A percentile compares a stretch with the other conserved stretches of the same genome.
Conservation (phyloP, 2,888 invertebrate species). For the Protodeltote pygarga region DNA sequence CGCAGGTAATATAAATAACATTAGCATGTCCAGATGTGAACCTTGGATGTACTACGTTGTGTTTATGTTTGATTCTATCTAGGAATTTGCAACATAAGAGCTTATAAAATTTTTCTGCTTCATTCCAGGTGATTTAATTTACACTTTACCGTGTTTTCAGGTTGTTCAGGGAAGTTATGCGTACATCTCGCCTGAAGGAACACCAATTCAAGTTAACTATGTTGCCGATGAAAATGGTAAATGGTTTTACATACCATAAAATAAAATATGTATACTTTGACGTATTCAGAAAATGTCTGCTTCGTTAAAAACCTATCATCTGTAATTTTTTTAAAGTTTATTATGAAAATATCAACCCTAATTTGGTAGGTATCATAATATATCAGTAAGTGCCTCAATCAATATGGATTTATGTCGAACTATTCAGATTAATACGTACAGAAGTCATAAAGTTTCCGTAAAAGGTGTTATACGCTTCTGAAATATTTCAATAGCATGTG, state of each 20-base stretch:
- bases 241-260: not conserved
- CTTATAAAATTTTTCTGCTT: no score
- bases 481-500: not conserved
- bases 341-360: no score
- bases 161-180: constrained; percentile 92
- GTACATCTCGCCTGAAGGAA: constrained; percentile 91
- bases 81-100: no score
- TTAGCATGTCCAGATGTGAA: no score
- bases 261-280: not conserved
- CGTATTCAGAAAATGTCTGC: no score
- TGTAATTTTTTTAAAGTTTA: no score
- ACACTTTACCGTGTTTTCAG: constrained; percentile 63
- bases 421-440: constrained; percentile 1
- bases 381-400: no score
- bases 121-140: no score
- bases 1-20: constrained; percentile 69
- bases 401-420: not conserved
- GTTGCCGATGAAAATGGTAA: constrained; percentile 92
- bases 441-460: not conserved
- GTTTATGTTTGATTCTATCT: no score
- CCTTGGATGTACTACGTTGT: no score
- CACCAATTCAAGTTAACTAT: constrained; percentile 90
- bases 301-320: no score
- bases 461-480: not conserved
- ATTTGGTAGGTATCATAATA: no score